Conservation (phyloP, 2,113 vertebrate species). For the Ochotona curzoniae region DNA sequence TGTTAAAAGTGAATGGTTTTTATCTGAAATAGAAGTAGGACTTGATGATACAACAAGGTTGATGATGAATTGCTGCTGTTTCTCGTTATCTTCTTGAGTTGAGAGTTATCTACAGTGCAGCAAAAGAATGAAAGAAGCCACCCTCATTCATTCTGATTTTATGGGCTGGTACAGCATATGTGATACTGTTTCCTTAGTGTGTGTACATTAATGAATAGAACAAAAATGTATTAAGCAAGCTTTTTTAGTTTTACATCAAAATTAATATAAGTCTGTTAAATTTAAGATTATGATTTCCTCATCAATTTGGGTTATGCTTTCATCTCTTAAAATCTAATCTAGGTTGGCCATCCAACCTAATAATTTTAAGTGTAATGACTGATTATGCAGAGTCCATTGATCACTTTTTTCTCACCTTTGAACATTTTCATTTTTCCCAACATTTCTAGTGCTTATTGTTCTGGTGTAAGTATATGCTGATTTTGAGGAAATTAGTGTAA, state of each 20-base stretch:
- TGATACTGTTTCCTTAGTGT: background rate
- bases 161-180: slow-evolving; percentile 12
- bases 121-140: background rate
- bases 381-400: background rate
- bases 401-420: background rate
- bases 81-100: slow-evolving; percentile 11
- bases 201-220: background rate
- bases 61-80: slow-evolving; percentile 43
- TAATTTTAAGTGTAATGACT: background rate
- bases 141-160: slow-evolving; percentile 7
- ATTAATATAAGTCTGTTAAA: slow-evolving; percentile 33
- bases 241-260: slow-evolving; percentile 63
- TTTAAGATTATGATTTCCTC: slow-evolving; percentile 52
- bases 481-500: background rate
- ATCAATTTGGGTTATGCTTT: slow-evolving; percentile 20
- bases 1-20: slow-evolving; percentile 49
- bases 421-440: background rate
- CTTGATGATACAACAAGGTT: slow-evolving; percentile 46
- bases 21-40: slow-evolving; percentile 53
- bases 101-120: background rate
- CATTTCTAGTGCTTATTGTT: background rate
- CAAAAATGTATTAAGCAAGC: slow-evolving; percentile 8
- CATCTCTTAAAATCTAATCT: background rate
- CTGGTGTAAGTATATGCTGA: background rate
- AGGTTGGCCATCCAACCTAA: slow-evolving; percentile 10